Conservation (phyloP, 2,113 vertebrate species). For the Pteruthius melanotis region DNA sequence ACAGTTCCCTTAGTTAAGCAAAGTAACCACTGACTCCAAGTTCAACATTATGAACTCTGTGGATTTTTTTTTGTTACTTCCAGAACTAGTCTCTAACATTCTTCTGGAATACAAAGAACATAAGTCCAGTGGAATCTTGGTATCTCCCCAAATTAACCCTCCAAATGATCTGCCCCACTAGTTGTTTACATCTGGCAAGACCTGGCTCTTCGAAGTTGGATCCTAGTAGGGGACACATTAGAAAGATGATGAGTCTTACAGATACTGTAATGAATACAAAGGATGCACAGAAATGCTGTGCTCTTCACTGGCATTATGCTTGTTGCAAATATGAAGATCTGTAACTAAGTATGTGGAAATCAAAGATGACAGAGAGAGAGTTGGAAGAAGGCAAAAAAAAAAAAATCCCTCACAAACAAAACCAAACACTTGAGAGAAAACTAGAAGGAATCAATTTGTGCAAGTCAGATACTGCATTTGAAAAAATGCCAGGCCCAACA, state of each 20-base stretch:
- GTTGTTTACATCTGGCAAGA: background rate
- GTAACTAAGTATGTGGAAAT: background rate
- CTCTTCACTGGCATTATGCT: background rate
- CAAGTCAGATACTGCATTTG: background rate
- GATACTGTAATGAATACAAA: background rate
- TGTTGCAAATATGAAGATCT: accelerated
- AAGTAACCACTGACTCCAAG: background rate
- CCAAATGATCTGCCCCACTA: background rate
- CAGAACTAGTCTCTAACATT: background rate
- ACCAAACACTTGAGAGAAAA: background rate
- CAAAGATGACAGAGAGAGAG: background rate
- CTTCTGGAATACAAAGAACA: background rate
- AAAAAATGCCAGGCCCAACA: background rate
- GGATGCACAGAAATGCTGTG: background rate
- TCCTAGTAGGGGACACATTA: background rate
- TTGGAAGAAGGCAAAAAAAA: background rate
- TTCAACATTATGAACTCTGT: background rate
- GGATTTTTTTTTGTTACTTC: background rate
- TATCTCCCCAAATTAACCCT: background rate
- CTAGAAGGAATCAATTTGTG: background rate
- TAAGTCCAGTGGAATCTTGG: background rate
- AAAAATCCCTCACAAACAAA: background rate
- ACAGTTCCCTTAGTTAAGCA: background rate
- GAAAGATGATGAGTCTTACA: background rate
- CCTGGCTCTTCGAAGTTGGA: background rate